Conservation (phyloP, 2,113 vertebrate genomes). For the Elgaria multicarinata region DNA sequence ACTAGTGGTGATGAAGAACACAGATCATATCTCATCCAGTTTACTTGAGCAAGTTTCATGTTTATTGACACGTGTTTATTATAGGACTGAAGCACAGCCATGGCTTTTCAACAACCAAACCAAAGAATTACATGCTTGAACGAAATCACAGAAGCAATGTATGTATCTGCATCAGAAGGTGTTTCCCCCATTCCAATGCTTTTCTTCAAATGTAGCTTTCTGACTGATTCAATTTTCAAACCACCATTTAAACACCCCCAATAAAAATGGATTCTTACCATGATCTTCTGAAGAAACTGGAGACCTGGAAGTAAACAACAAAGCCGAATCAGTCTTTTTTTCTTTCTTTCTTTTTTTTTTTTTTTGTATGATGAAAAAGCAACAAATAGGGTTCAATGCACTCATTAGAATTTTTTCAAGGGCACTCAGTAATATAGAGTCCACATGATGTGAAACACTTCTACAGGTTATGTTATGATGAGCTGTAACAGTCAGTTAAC, state of each 20-base stretch:
- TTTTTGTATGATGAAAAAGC: constrained; percentile 10
- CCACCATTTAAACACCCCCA: constrained; percentile 21
- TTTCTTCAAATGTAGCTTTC: constrained; percentile 25
- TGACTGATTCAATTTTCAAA: constrained; percentile 29
- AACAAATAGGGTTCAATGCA: constrained; percentile 8
- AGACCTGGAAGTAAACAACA: constrained; percentile 78
- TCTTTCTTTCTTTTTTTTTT: too few species aligned
- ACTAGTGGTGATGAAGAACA: fast-evolving
- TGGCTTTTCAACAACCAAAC: constrained; percentile 13
- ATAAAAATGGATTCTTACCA: constrained; percentile 74
- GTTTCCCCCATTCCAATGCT: constrained; percentile 7
- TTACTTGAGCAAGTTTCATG: constrained; percentile 34
- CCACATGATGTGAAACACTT: neutral
- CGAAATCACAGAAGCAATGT: constrained; percentile 10
- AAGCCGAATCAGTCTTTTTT: constrained; percentile 65
- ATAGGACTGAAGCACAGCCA: neutral
- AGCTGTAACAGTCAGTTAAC: neutral
- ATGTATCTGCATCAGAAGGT: constrained; percentile 27
- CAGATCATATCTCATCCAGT: constrained; percentile 22
- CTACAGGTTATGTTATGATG: neutral
- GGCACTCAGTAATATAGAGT: neutral
- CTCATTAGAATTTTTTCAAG: neutral
- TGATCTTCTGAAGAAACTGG: constrained; percentile 82
- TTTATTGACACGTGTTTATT: constrained; percentile 12
- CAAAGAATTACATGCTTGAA: constrained; percentile 22